These are phyloP conservation scores for Caenorhabditis sp. DNA, from an alignment of 2,888 invertebrate genomes.

Conservation along the genomic window DNA sequence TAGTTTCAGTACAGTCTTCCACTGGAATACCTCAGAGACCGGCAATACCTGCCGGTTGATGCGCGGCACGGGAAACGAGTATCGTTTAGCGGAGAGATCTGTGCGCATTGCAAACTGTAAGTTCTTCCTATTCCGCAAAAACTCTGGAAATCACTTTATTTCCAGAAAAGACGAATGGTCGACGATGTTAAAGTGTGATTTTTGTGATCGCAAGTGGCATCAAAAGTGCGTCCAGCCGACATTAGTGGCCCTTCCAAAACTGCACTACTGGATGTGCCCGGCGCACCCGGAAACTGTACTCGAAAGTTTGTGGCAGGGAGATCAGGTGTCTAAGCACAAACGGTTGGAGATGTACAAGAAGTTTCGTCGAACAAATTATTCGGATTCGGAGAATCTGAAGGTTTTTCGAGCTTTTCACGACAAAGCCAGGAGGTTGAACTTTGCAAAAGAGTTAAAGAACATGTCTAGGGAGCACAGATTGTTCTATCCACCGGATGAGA, in stretches of 20 bases:
- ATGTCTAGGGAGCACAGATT: too few species aligned
- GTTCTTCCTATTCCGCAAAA: not conserved
- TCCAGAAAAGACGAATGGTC: slow-evolving; percentile 82
- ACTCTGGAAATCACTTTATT: slow-evolving; percentile 81
- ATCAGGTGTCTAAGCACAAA: not conserved
- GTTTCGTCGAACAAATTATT: not conserved
- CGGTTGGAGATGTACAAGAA: not conserved
- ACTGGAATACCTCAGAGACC: too few species aligned
- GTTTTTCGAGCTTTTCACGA: too few species aligned
- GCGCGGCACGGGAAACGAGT: too few species aligned
- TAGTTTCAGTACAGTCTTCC: too few species aligned
- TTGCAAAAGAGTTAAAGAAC: too few species aligned
- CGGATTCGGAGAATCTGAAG: not conserved
- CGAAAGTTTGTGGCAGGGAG: slow-evolving; percentile 81
- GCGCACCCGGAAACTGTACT: slow-evolving; percentile 87
- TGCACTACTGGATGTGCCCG: slow-evolving; percentile 94
- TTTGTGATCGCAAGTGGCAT: slow-evolving; percentile 91
- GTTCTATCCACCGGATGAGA: too few species aligned
- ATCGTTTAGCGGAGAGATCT: not conserved
- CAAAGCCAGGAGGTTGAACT: too few species aligned
- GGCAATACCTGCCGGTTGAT: too few species aligned
- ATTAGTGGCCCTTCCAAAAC: slow-evolving; percentile 88
- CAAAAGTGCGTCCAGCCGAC: slow-evolving; percentile 95
- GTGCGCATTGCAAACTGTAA: too few species aligned
- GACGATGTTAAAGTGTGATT: slow-evolving; percentile 92